Percentiles rank a stretch among this genome's conserved stretches.
These are phyloP conservation scores for Dorcus parallelipipedus DNA, from an alignment of 2,888 invertebrate species.

Conservation along the genomic window DNA sequence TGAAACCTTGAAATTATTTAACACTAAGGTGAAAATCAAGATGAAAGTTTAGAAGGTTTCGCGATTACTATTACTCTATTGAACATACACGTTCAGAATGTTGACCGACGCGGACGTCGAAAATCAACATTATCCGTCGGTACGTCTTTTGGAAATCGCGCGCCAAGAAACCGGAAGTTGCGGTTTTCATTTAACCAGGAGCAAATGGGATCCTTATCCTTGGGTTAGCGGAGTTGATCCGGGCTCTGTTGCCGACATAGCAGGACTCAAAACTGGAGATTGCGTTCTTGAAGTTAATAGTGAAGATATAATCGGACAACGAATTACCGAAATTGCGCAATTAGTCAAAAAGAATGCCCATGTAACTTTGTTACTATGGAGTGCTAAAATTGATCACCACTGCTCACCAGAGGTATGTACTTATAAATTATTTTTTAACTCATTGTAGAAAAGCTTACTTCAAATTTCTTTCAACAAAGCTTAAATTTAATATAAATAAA, in stretches of 20 bases:
- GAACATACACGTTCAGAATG: constrained; percentile 34
- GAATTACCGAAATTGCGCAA: constrained; percentile 54
- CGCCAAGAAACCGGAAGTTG: constrained; percentile 60
- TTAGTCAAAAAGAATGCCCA: constrained; percentile 48
- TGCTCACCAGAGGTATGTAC: constrained; percentile 50
- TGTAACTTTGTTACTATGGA: constrained; percentile 53
- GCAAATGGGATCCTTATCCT: constrained; percentile 79
- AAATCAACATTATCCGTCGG: constrained; percentile 35
- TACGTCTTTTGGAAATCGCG: constrained; percentile 54
- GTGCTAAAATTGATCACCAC: constrained; percentile 48
- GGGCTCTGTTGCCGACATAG: constrained; percentile 59
- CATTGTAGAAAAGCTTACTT: too few relatives aligned
- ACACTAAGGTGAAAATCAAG: constrained; percentile 39
- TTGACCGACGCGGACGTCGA: constrained; percentile 40
- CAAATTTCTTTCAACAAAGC: too few relatives aligned
- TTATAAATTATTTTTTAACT: too few relatives aligned
- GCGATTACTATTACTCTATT: not conserved
- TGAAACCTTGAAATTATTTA: constrained; percentile 34
- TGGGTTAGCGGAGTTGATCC: constrained; percentile 69
- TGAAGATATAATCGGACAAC: constrained; percentile 53
- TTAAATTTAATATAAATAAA: too few relatives aligned
- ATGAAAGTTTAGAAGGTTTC: constrained; percentile 15
- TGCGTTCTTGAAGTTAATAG: constrained; percentile 63
- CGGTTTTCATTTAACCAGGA: constrained; percentile 71
- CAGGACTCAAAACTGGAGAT: constrained; percentile 68